Percentiles rank a stretch among this genome's conserved stretches.
Conservation (phyloP, 1,140 invertebrate genomes). For the Brachionus rubens region DNA sequence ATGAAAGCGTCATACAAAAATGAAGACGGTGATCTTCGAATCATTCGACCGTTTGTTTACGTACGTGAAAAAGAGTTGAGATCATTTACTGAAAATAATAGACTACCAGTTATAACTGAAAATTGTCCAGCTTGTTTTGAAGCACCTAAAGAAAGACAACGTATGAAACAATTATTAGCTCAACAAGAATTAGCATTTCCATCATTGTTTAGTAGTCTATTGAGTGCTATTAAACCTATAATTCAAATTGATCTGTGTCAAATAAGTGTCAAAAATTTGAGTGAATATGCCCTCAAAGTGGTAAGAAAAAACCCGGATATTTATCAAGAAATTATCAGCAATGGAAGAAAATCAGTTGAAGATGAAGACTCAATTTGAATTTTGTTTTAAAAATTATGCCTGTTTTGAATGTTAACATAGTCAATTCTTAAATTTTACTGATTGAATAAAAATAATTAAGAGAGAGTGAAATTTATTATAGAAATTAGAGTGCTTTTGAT, state of each 20-base stretch:
- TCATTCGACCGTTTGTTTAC: slow-evolving; percentile 81
- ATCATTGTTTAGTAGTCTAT: slow-evolving; percentile 68
- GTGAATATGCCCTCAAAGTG: slow-evolving; percentile 10
- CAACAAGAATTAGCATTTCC: slow-evolving; percentile 75
- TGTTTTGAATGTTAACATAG: too few relatives aligned
- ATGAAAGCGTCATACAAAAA: slow-evolving; percentile 77
- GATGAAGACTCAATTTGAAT: background rate
- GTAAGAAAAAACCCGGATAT: background rate
- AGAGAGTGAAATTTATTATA: too few relatives aligned
- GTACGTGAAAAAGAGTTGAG: slow-evolving; percentile 73
- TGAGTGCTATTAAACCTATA: slow-evolving; percentile 69
- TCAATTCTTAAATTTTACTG: too few relatives aligned
- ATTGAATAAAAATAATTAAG: too few relatives aligned
- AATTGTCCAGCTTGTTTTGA: slow-evolving; percentile 68
- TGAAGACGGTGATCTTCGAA: slow-evolving; percentile 71
- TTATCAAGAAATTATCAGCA: background rate
- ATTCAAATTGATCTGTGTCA: slow-evolving; percentile 64
- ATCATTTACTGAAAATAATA: slow-evolving; percentile 68
- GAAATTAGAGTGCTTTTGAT: too few relatives aligned
- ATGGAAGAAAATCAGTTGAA: background rate
- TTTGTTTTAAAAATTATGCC: background rate
- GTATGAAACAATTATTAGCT: slow-evolving; percentile 70
- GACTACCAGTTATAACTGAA: slow-evolving; percentile 68
- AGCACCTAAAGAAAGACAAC: slow-evolving; percentile 67
- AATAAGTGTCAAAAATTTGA: slow-evolving; percentile 22